These are phyloP conservation scores for Phenacoccus solenopsis DNA, from an alignment of 1,140 invertebrate genomes.

Conservation along the genomic window DNA sequence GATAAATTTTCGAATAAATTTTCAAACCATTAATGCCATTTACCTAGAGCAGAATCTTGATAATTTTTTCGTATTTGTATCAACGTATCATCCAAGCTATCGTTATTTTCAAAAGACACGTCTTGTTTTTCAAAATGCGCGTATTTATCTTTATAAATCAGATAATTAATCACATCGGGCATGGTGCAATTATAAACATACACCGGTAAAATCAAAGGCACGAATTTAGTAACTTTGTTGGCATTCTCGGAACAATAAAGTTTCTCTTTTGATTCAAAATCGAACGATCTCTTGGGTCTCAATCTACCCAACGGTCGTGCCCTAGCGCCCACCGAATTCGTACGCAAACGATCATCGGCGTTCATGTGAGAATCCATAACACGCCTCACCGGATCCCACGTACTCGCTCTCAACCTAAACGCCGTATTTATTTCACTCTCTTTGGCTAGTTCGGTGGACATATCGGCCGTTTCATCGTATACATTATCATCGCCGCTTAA, in stretches of 20 bases:
- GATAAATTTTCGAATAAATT: background rate
- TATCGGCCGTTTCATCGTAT: background rate
- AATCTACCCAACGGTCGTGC: constrained; percentile 25
- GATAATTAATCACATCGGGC: constrained; percentile 23
- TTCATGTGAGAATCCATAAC: constrained; percentile 23
- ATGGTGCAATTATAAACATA: constrained; percentile 58
- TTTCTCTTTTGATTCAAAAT: constrained; percentile 20
- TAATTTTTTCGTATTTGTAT: background rate
- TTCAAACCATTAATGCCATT: background rate
- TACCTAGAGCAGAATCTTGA: background rate
- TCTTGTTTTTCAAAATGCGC: background rate
- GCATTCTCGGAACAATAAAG: background rate
- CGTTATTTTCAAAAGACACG: background rate
- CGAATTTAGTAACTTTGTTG: constrained; percentile 19
- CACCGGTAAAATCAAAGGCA: constrained; percentile 41
- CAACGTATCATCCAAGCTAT: background rate
- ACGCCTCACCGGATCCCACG: constrained; percentile 28
- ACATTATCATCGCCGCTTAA: background rate
- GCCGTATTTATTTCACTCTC: constrained; percentile 13
- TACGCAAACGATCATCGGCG: constrained; percentile 22
- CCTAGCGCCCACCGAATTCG: constrained; percentile 27
- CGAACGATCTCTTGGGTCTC: constrained; percentile 27
- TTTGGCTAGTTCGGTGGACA: background rate
- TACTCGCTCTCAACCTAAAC: constrained; percentile 27
- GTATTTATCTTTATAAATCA: constrained; percentile 24